Percentiles rank a stretch among this genome's conserved stretches.
Evolutionary conservation across 2,113 vertebrate species (phyloP).

Genomic region (Apodemus sylvaticus): DNA sequence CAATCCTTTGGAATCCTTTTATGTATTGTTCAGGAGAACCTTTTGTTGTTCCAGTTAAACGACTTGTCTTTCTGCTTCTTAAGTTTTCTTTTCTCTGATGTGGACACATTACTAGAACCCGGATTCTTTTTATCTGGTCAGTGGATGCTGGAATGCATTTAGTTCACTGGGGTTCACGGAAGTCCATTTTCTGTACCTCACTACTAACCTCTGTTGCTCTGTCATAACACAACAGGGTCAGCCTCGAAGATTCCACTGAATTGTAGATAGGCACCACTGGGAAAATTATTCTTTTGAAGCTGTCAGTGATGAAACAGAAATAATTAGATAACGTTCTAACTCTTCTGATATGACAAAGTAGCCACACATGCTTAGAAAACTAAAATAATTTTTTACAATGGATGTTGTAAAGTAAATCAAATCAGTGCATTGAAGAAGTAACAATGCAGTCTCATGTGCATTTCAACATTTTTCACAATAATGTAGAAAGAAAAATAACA

Average conservation of each 20-base stretch:
- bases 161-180: neutral
- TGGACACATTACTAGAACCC: neutral
- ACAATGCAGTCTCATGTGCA: neutral
- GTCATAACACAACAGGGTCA: neutral
- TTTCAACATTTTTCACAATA: neutral
- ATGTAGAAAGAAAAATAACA: neutral
- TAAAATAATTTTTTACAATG: neutral
- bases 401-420: neutral
- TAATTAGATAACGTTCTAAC: neutral
- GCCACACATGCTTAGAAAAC: neutral
- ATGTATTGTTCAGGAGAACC: conserved; percentile 22
- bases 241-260: neutral
- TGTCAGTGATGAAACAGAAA: neutral
- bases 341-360: neutral
- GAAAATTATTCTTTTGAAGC: neutral
- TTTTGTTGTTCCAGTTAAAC: neutral
- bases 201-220: neutral
- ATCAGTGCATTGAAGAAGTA: neutral
- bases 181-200: neutral
- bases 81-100: neutral
- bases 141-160: neutral
- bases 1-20: conserved; percentile 4
- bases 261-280: neutral
- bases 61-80: neutral
- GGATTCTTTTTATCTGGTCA: neutral